Base-by-base conservation (phyloP, 2,888 invertebrate species). In the Latrodectus hesperus region DNA sequence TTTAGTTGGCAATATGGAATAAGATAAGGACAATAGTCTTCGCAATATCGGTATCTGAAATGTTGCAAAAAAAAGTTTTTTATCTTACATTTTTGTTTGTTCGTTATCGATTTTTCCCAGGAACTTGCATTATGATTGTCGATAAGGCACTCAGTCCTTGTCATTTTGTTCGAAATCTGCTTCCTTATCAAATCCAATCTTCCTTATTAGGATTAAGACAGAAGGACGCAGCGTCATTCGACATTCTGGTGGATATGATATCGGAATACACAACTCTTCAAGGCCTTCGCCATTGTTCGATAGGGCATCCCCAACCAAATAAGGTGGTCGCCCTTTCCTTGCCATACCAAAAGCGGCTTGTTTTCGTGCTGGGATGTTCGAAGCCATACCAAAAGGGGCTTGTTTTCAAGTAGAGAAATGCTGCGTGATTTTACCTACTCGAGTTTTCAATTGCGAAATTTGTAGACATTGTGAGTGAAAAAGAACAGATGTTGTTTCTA, bases 371-470 rank as follows among this genome's bases (percentile, higher is more conserved):
- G 22, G 22, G 22, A 22, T 22, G 22, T 22, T 22, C n/a, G 55
- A 26, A 55, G 17, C 64, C 72, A 84, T 84, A 84, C 84, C 84
- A 84, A 84, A 84, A 84, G 84, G 72, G 76, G 78, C 84, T 84
- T 60, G 81, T 74, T 52, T 65, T 60, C 53, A 53, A 52, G 55
- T 14, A n/a, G 67, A 53, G 22, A 52, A 8, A 14, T 65, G 17
- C 10, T 22, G 12, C 53, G 17, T 72, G 64, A 72, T 64, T 60
- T 64, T 80, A 72, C 60, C 75, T 75, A 26, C 77, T 67, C 65
- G 51, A 67, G 52, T 64, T 67, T 38, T 64, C n/a, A 52, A 65
- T 77, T 77, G 77, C 81, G 81, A 74, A 67, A 67, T 53, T 74
- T 81, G 22, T 17, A 73, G 65, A 38, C 64, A 67, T 8, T 9